Base-by-base conservation (phyloP, 2,113 vertebrate species). In the Campylomormyrus tamandua region DNA sequence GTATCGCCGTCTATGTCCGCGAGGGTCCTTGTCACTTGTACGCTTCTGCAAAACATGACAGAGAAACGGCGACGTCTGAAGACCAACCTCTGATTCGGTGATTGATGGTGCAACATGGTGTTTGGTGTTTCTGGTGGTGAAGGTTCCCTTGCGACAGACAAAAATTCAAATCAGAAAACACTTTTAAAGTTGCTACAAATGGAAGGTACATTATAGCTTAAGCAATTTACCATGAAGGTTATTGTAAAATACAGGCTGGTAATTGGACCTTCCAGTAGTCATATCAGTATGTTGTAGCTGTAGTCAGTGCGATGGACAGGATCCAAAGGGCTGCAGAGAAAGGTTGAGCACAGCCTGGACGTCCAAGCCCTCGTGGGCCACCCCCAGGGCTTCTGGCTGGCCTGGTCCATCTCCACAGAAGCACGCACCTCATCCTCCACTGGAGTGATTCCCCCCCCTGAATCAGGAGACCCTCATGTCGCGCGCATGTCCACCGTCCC, bases 261-360 rank as follows among this genome's bases (percentile, higher is more conserved):
- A 48, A n/a, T 13, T 45, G 39, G 45, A 39, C 49, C 19, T 19
- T 87, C n/a, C 50, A 42, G 85, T 7, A 49, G 49, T 56, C 49
- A 31, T n/a, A 52, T 87, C 85, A 87, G 49, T 87, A 87, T 87
- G 85, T 11, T 52, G 45, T 48, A 49, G n/a, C 27, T 87, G 48
- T 66, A 66, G 58, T 27, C 58, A 27, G 48, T 19, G 17, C n/a
- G 13, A 39, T 53, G 85, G 50, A 87, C 17, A 10, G 92, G 90
- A 88, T 90, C 91, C 91, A 53, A 35, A 91, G 88, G 90, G 92
- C 93, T 91, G 56, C 90, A 93, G 89, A 92, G 93, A 95, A 96
- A 96, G 95, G 95, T 96, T 95, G 94, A 94, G 94, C 90, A 93
- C 92, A 35, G 94, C 93, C 94, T 94, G 94, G 27, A 83, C 92